Evolutionary conservation across 2,113 vertebrate genomes (phyloP), one percentile per base, ranked within the genome.

Genomic region (Ammodytes marinus): DNA sequence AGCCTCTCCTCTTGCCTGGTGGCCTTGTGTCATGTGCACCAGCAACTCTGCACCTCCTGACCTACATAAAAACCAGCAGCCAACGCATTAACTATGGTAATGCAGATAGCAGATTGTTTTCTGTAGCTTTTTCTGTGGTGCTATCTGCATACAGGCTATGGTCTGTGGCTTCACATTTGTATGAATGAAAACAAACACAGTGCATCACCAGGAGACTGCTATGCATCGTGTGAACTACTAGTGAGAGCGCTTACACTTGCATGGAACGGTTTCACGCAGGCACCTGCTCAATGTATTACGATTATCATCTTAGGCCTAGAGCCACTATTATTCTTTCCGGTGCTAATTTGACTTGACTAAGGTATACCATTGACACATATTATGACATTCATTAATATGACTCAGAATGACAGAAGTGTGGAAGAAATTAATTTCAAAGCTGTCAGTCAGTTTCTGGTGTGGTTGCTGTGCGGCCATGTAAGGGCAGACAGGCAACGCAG

Each of bases 11-110:
- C 55, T 47, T 53, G 69, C 37, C 69, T 79, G 72, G 58, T 79
- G 80, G 65, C 72, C 72, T 80, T 14, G 78, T 65, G 76, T 80
- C 72, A 72, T 79, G 77, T 35, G 68, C 70, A 88, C 70, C 68
- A 66, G 65, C 71, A 11, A 47, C 70, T 80, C 75, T 85, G 80
- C 84, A 83, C 74, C 77, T 90, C 85, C 59, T 85, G 87, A 91
- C 88, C 79, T 85, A 90, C 60, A 90, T 83, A 79, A 74, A 88
- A 59, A 58, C 1, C 11, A 87, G 52, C 76, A 19, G 73, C 65
- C 67, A 54, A 4, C 67, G 39, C 79, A 77, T 49, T 64, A 70
- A 75, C 45, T 8, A 27, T 3, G 45, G 42, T 53, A 83, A 70
- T 69, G 69, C 74, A 73, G 13, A 79, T 8, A 61, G 55, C 8